phyloP scores from a whole-genome alignment of 2,888 invertebrate species.

The Morpho helenor region DNA sequence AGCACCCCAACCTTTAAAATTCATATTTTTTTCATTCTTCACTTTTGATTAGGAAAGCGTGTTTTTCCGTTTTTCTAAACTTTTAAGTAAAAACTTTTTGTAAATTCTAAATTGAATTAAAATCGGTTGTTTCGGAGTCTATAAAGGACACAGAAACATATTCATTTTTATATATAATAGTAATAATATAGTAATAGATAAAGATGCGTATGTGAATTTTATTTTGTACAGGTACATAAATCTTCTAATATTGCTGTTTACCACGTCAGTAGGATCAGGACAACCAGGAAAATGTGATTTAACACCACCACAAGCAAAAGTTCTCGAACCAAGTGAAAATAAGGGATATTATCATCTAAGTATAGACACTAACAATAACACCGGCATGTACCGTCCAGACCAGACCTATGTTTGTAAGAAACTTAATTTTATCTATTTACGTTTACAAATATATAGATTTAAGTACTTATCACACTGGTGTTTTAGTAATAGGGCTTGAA shows the following conservation, averaged over 20 bases:
- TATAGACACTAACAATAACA: slow-evolving; percentile 41
- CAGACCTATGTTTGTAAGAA: slow-evolving; percentile 67
- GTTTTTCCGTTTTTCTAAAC: neutral
- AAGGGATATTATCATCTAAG: slow-evolving; percentile 45
- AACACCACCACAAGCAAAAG: slow-evolving; percentile 45
- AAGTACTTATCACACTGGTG: too few species aligned
- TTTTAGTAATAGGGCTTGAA: too few species aligned
- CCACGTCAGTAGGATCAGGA: slow-evolving; percentile 23
- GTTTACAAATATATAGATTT: neutral
- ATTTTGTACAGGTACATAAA: slow-evolving; percentile 38
- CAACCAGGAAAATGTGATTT: slow-evolving; percentile 56
- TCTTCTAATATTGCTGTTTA: slow-evolving; percentile 30
- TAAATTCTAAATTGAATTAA: too few species aligned
- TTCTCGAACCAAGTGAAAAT: slow-evolving; percentile 44
- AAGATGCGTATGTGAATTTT: too few species aligned
- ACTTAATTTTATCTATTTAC: neutral
- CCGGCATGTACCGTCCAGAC: slow-evolving; percentile 45
- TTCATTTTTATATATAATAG: too few species aligned
- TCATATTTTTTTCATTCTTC: too few species aligned
- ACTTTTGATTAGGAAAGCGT: neutral
- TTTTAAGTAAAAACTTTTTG: too few species aligned
- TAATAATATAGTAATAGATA: too few species aligned
- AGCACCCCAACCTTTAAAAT: too few species aligned
- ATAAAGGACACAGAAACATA: too few species aligned
- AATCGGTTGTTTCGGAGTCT: too few species aligned